Conservation (phyloP, 2,888 invertebrate genomes). For the Rapana venosa region DNA sequence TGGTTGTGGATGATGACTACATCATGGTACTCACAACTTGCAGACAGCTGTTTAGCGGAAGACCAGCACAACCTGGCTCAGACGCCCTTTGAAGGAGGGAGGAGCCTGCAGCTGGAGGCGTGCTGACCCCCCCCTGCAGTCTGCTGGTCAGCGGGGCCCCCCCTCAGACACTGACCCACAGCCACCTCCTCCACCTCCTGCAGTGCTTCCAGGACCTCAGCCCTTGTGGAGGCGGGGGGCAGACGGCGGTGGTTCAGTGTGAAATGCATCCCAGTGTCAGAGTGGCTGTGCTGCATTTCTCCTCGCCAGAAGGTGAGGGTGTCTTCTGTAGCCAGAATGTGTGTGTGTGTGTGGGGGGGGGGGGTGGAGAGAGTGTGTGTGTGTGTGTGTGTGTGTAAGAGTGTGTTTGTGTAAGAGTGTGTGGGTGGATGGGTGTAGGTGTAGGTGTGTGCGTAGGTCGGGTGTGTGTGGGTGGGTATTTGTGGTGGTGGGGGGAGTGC, state of each 20-base stretch:
- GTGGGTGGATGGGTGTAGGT: no score
- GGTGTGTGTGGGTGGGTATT: no score
- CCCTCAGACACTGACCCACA: not conserved
- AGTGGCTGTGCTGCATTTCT: not conserved
- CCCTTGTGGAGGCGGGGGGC: not conserved
- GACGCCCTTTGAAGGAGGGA: not conserved
- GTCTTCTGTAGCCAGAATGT: not conserved
- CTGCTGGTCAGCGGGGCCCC: not conserved
- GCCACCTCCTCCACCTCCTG: not conserved
- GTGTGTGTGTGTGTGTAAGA: no score
- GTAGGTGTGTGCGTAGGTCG: no score
- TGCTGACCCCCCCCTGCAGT: not conserved
- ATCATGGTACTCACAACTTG: no score
- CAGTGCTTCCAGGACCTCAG: not conserved
- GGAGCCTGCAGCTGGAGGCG: not conserved
- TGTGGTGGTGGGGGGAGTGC: no score
- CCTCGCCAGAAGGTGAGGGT: constrained; percentile 1
- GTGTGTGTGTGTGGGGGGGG: not conserved
- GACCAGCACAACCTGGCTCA: not conserved
- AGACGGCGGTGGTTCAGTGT: not conserved
- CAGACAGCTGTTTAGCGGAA: not conserved
- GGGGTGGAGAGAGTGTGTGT: no score
- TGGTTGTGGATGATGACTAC: no score
- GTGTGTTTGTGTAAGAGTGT: no score
- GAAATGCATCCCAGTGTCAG: not conserved